Evolutionary conservation across 2,113 vertebrate species (phyloP).

Genomic region (Gavia stellata): DNA sequence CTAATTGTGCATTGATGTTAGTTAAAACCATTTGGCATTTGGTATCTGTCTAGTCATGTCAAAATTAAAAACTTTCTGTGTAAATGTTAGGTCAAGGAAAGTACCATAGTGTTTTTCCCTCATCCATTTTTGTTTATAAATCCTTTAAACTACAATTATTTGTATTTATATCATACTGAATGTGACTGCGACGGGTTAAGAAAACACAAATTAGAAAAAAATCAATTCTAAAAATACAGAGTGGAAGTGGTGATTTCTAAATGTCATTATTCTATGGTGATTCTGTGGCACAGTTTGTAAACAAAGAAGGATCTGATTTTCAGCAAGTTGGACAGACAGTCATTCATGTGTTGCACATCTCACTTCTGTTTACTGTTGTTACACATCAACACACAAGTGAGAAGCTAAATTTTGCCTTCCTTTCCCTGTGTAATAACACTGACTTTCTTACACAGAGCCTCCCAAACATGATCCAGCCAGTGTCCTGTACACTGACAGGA

Average conservation of each 20-base stretch:
- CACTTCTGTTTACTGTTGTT: constrained; percentile 22
- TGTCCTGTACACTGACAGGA: not conserved
- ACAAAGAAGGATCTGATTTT: constrained; percentile 45
- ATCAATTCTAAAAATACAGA: not conserved
- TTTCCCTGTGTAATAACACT: not conserved
- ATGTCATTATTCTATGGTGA: not conserved
- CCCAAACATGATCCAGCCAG: not conserved
- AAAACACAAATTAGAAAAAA: not conserved
- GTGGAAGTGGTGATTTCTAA: not conserved
- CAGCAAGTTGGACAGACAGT: not conserved
- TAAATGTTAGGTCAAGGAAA: constrained; percentile 70
- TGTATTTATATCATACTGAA: not conserved
- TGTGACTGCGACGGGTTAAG: not conserved
- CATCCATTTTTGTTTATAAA: constrained; percentile 57
- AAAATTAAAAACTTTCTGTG: constrained; percentile 70
- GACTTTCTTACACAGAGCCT: not conserved
- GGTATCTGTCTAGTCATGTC: constrained; percentile 68
- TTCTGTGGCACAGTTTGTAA: constrained; percentile 22
- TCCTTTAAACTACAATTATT: constrained; percentile 15
- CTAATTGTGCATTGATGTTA: constrained; percentile 75
- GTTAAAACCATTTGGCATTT: constrained; percentile 72
- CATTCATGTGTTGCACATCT: not conserved
- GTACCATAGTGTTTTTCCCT: constrained; percentile 47
- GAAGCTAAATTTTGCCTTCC: not conserved
- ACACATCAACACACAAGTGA: constrained; percentile 1